These are phyloP conservation scores for Rhagoletis pomonella DNA, from an alignment of 1,140 invertebrate species.

Conservation along the genomic window DNA sequence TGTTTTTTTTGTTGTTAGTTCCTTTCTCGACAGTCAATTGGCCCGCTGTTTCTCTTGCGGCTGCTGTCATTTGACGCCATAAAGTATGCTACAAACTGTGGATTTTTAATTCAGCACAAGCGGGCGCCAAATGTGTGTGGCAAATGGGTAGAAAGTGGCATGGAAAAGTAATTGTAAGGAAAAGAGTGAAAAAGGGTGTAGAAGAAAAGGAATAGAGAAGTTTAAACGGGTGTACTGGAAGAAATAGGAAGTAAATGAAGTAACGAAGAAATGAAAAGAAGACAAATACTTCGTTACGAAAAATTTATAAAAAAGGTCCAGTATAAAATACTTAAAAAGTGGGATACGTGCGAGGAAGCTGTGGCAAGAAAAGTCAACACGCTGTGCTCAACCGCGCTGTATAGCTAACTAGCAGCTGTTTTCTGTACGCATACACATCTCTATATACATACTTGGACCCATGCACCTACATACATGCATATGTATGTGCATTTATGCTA, in stretches of 20 bases:
- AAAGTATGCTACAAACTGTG: conserved; percentile 21
- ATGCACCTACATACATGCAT: neutral
- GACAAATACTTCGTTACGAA: too few species aligned
- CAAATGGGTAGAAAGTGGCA: neutral
- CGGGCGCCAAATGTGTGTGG: neutral
- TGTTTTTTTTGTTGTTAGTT: too few species aligned
- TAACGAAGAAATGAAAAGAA: too few species aligned
- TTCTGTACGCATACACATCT: neutral
- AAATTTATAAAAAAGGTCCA: too few species aligned
- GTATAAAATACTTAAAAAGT: neutral
- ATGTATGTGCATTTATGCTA: neutral
- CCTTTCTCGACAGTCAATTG: too few species aligned
- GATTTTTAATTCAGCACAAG: neutral
- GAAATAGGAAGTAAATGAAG: too few species aligned
- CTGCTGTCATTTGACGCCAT: neutral
- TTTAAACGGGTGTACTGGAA: too few species aligned
- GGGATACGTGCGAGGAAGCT: neutral
- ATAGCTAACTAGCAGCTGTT: neutral
- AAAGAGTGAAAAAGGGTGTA: neutral
- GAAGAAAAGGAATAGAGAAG: too few species aligned
- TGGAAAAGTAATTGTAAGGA: neutral
- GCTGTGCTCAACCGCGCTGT: neutral
- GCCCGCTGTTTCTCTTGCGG: neutral
- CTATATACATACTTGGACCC: too few species aligned
- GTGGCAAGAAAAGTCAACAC: neutral